Base-by-base conservation (phyloP, 1,140 invertebrate genomes). In the Cheumatopsyche charites region DNA sequence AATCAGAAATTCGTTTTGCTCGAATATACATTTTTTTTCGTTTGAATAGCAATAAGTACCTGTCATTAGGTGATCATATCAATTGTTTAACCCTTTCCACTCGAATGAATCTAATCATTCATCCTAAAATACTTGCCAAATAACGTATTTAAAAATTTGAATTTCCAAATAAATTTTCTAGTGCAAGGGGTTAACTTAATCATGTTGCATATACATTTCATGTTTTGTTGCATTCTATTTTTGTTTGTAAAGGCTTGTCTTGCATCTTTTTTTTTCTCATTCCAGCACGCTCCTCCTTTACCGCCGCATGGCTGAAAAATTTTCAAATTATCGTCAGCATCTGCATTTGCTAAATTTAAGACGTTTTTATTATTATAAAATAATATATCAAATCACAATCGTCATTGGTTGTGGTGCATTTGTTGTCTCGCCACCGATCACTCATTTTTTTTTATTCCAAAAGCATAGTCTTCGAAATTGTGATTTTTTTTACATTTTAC, bases 281-380 rank as follows among this genome's bases (percentile, higher is more conserved):
- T 75, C 49, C 74, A 75, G 74, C 74, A 75, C 74, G 63, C 63
- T 66, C 68, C 21, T 52, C 49, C 71, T 52, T 67, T 67, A 71
- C 71, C 74, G 71, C 71, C 74, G 74, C 74, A 75, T 75, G 74
- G 74, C 65, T 75, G 74, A 75, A 73, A 45, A 68, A 45, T 72
- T 36, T 71, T 74, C 42, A 23, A 62, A 69, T 71, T 36, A 68
- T 25, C 29, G 26, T 29, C 66, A 68, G 25, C 66, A 47, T 58
- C 55, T 58, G 55, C 43, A 58, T 58, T 23, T 26, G 55, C 25
- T 58, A 12, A 19, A 36, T 36, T 36, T 36, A 36, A 36, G 29
- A 36, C 9, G 29, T 36, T 36, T 36, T 36, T 36, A 4, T 36
- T 36, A 36, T 4, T 36, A 36, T n/a, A n/a, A n/a, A n/a, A n/a